Evolutionary conservation across 2,888 invertebrate genomes (phyloP), one percentile per base, ranked within the genome.

Genomic region (Watsonalla cultraria): DNA sequence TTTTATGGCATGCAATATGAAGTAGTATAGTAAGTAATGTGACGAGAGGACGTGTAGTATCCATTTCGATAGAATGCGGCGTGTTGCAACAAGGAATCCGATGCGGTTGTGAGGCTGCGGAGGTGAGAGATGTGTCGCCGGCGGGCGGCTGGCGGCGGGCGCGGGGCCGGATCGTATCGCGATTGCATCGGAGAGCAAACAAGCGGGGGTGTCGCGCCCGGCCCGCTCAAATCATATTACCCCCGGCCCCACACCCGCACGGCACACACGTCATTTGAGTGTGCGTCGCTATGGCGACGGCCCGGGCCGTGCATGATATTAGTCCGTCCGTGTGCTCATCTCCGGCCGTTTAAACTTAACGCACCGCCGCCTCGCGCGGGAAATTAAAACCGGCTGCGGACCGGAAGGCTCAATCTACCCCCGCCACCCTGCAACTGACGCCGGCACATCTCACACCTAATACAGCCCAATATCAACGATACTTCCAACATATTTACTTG

Each of bases 271-370:
- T 93, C 92, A 93, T 93, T 92, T 92, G 91, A 92, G 92, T 91
- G 91, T 91, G 91, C 92, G 93, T 93, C 92, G 92, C 93, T 91
- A 92, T 91, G 92, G 92, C 91, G 91, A 93, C 93, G 86, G 92
- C 92, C 92, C 92, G 92, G 92, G 92, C 82, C 86, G 82, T 89
- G 89, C 90, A 89, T 90, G 85, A 90, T 86, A 90, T 90, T 90
- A 90, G 88, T 87, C 80, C 86, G 85, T 84, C 82, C 80, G 82
- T 76, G 24, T 82, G 80, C 88, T 91, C 90, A 90, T 90, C 89
- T 88, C 87, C 88, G 86, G 84, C 73, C 86, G 86, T 86, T 90
- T 86, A 86, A 84, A 86, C 82, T 84, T 84, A 87, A 84, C 84
- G 82, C 84, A 80, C 76, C 74, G 66, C 74, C 74, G 72, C 79